These are phyloP conservation scores for Austrofundulus limnaeus DNA, from an alignment of 2,113 vertebrate genomes.

Conservation along the genomic window DNA sequence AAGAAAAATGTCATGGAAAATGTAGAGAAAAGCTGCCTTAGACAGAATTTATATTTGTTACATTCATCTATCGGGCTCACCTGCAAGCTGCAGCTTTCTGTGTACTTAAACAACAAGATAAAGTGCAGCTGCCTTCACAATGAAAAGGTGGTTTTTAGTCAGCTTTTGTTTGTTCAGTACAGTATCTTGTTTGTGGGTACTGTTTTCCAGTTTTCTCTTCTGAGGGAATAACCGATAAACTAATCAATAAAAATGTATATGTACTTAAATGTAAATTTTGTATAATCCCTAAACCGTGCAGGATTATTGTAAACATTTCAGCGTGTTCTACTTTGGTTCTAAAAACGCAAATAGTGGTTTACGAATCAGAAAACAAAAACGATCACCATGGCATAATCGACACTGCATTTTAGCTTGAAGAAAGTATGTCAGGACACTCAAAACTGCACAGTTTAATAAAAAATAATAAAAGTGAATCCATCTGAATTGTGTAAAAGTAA, in stretches of 20 bases:
- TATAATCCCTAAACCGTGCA: slow-evolving; percentile 52
- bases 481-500: slow-evolving; percentile 42
- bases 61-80: slow-evolving; percentile 80
- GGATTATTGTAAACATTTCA: slow-evolving; percentile 77
- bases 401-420: slow-evolving; percentile 24
- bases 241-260: slow-evolving; percentile 8
- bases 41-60: slow-evolving; percentile 77
- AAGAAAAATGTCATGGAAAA: slow-evolving; percentile 67
- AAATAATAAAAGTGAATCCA: slow-evolving; percentile 40
- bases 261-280: slow-evolving; percentile 22
- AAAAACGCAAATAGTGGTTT: slow-evolving; percentile 58
- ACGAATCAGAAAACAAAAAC: slow-evolving; percentile 45
- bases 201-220: slow-evolving; percentile 35
- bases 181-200: slow-evolving; percentile 20
- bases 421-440: slow-evolving; percentile 33
- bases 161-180: slow-evolving; percentile 22
- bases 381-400: slow-evolving; percentile 31
- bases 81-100: slow-evolving; percentile 51
- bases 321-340: slow-evolving; percentile 72
- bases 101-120: slow-evolving; percentile 42
- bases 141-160: slow-evolving; percentile 34
- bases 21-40: slow-evolving; percentile 75
- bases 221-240: slow-evolving; percentile 29
- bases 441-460: slow-evolving; percentile 51
- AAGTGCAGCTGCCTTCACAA: slow-evolving; percentile 31